Evolutionary conservation across 2,888 invertebrate species (phyloP), one percentile per base, ranked within the genome.

Genomic region (Sympetrum striolatum): DNA sequence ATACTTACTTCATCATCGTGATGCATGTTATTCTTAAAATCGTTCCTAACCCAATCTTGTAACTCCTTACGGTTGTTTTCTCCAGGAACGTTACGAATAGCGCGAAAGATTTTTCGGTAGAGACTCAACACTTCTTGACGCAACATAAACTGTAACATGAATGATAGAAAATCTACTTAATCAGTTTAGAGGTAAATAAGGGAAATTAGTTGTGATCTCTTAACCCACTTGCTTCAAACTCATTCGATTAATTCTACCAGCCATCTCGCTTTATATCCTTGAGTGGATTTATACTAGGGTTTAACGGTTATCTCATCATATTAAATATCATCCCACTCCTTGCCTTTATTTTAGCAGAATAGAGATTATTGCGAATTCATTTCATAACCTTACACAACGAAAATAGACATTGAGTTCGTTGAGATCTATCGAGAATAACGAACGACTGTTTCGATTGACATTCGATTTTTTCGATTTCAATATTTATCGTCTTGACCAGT

Each of bases 1-100:
- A 12, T 58, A 86, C 86, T 86, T 58, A 86, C 86, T 86, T 86
- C 86, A n/a, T 86, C 86, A 22, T 22, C n/a, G 10, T 58, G 58
- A 37, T 86, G 86, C n/a, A 37, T 86, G 22, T 86, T 60, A 25
- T 37, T 86, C 60, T n/a, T 86, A 60, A 86, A 86, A 86, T 86
- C 86, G n/a, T 22, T 60, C 37, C 60, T 31, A 60, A 86, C 86
- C 86, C 86, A 86, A 35, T 86, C 86, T 86, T 60, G 58, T 10
- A 86, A 60, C 37, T 86, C 86, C 37, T 60, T 86, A 12, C n/a
- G 58, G 60, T 86, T 60, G n/a, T 1, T 48, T 14, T 86, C 86
- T 2, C 60, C 86, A 22, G 53, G 58, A 22, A 86, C 86, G 53
- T 58, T 37, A 22, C 86, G 60, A 58, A 86, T 86, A n/a, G 86